Percentiles rank a stretch among this genome's conserved stretches.
These are phyloP conservation scores for Phylloscopus collybita DNA, from an alignment of 2,797 vertebrate species.

Conservation along the genomic window DNA sequence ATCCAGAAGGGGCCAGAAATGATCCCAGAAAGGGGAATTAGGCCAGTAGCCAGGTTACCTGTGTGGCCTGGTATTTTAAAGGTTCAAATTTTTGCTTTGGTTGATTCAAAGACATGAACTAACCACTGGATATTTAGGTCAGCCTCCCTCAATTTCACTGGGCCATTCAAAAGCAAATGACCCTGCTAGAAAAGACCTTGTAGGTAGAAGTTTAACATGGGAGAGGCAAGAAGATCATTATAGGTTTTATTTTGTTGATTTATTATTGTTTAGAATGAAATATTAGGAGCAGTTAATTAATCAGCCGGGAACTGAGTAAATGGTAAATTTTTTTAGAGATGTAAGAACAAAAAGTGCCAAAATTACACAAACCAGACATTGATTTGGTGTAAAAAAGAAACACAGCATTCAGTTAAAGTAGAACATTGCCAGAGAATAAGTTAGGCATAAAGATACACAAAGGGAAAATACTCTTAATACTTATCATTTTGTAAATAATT, in stretches of 20 bases:
- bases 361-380: not conserved
- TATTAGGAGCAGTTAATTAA: not conserved
- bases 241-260: not conserved
- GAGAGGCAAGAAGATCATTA: not conserved
- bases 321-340: not conserved
- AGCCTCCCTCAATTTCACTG: not conserved
- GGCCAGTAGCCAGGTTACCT: not conserved
- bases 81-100: not conserved
- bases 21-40: not conserved
- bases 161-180: not conserved
- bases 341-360: not conserved
- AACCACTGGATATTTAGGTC: not conserved
- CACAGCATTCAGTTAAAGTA: not conserved
- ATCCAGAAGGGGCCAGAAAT: not conserved
- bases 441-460: not conserved
- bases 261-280: not conserved
- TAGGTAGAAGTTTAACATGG: not conserved
- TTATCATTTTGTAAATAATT: not conserved
- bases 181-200: not conserved
- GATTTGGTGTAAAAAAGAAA: not conserved
- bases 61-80: not conserved
- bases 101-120: not conserved
- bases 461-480: not conserved
- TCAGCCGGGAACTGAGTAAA: not conserved
- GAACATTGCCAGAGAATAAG: not conserved